phyloP scores from a whole-genome alignment of 2,797 vertebrate species.

The Crypturellus tataupa region DNA sequence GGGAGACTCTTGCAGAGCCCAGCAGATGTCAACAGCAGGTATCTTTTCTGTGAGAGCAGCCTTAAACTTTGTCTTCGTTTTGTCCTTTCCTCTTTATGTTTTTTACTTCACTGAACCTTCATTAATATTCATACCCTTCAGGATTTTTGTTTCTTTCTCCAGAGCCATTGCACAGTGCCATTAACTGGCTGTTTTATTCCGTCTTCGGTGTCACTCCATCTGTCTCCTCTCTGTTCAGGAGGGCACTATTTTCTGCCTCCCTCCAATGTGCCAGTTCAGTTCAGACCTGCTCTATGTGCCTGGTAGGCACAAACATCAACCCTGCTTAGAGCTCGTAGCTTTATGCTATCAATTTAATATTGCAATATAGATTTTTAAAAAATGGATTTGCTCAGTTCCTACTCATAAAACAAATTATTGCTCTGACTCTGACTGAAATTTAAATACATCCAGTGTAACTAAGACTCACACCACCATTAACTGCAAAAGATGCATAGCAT shows the following conservation, averaged over 20 bases:
- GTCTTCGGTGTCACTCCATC: not conserved
- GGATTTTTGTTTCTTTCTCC: not conserved
- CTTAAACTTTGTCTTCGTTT: not conserved
- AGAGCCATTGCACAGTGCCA: not conserved
- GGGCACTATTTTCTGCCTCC: not conserved
- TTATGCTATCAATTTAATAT: not conserved
- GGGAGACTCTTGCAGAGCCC: not conserved
- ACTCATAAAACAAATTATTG: not conserved
- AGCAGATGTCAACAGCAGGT: slow-evolving; percentile 41
- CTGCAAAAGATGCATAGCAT: not conserved
- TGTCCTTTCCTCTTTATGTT: not conserved
- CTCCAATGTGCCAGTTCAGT: not conserved
- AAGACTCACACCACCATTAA: not conserved
- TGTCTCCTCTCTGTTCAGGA: not conserved
- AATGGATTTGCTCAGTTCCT: not conserved
- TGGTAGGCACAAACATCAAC: not conserved
- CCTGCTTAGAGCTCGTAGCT: not conserved
- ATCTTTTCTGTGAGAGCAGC: not conserved
- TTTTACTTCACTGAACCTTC: not conserved
- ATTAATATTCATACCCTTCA: not conserved
- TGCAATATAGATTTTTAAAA: not conserved
- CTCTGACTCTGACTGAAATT: not conserved
- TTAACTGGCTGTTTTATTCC: not conserved
- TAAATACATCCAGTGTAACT: not conserved
- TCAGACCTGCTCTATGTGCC: not conserved